A percentile compares a stretch with the other conserved stretches of the same genome.
phyloP scores from a whole-genome alignment of 2,888 invertebrate genomes.

The Willowsia nigromaculata region DNA sequence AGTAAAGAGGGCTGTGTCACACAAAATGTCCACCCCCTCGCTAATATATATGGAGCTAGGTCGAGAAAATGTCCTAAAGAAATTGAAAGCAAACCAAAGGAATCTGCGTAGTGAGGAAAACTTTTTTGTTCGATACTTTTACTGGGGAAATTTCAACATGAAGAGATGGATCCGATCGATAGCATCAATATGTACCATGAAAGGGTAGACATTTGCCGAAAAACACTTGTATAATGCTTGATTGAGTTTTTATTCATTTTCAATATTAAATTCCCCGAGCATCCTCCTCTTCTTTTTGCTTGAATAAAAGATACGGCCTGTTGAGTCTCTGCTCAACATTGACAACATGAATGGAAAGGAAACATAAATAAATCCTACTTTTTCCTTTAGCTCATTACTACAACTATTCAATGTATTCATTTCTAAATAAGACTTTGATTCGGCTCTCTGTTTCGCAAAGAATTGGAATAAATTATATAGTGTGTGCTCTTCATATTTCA shows the following conservation, averaged over 20 bases:
- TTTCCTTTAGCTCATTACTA: not conserved
- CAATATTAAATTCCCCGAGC: not conserved
- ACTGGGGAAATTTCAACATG: not conserved
- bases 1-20: not conserved
- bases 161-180: not conserved
- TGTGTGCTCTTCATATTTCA: not conserved
- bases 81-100: not conserved
- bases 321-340: not conserved
- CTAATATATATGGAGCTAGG: not conserved
- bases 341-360: not conserved
- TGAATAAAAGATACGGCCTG: not conserved
- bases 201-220: not conserved
- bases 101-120: not conserved
- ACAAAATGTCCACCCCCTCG: slow-evolving; percentile 9
- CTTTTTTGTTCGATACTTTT: not conserved
- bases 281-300: not conserved
- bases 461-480: not conserved
- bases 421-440: not conserved
- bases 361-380: not conserved
- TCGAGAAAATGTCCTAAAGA: not conserved
- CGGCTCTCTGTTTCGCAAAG: not conserved
- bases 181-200: not conserved
- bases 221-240: not conserved
- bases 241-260: slow-evolving; percentile 29
- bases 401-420: not conserved